Evolutionary conservation across 23 tunicate genomes (phyloP).

Genomic region (Clavelina lepadiformis): DNA sequence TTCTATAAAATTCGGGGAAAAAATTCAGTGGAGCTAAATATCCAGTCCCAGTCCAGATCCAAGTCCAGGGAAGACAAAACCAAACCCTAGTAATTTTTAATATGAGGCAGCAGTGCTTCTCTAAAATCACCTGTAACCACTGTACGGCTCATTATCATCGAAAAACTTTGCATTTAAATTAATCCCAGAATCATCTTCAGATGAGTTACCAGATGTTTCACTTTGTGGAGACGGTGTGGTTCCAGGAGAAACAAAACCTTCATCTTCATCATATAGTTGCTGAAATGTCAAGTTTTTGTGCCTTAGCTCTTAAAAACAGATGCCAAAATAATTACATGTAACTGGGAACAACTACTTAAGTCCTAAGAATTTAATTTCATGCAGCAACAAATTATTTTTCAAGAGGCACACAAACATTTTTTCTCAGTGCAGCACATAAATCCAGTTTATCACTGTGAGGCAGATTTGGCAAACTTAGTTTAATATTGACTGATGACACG

Average conservation of each 20-base stretch:
- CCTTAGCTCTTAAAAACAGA: too few relatives aligned
- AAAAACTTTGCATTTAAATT: background rate
- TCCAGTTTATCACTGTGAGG: constrained; percentile 15
- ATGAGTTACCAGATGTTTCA: background rate
- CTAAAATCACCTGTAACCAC: constrained; percentile 43
- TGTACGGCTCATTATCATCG: constrained; percentile 29
- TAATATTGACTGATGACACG: constrained; percentile 22
- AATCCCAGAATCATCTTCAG: constrained; percentile 1
- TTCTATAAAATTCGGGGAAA: too few relatives aligned
- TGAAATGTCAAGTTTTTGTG: constrained; percentile 5
- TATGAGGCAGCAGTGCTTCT: too few relatives aligned
- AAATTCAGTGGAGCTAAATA: too few relatives aligned
- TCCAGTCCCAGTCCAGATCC: too few relatives aligned
- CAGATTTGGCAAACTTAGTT: constrained; percentile 18
- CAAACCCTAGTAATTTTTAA: too few relatives aligned
- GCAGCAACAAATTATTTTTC: background rate
- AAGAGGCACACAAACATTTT: background rate
- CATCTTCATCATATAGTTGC: constrained; percentile 7
- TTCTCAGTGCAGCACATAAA: background rate
- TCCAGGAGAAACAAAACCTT: constrained; percentile 50
- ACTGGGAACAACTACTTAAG: too few relatives aligned
- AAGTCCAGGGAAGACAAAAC: too few relatives aligned
- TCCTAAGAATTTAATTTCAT: background rate
- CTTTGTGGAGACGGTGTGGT: background rate
- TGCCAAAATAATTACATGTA: background rate